Conservation (phyloP, 2,888 invertebrate genomes). For the Callyntrura sp. region DNA sequence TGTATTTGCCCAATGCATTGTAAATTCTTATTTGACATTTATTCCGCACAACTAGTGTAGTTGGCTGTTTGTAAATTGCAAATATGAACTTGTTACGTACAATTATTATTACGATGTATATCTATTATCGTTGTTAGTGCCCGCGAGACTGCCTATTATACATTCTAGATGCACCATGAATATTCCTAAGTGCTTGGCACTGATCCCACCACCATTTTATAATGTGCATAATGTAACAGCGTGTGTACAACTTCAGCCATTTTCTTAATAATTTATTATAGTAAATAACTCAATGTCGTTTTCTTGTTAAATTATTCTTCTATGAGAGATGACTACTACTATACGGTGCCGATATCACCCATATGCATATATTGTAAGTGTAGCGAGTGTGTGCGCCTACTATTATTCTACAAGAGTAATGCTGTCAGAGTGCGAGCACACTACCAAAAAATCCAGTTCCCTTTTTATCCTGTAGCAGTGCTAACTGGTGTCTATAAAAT, state of each 20-base stretch:
- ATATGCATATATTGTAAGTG: no score
- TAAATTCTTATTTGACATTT: constrained; percentile 71
- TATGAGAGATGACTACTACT: not conserved
- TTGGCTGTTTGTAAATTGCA: not conserved
- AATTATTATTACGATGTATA: not conserved
- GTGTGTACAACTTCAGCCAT: constrained; percentile 36
- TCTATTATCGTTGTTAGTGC: constrained; percentile 25
- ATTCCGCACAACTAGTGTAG: constrained; percentile 27
- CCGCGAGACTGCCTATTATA: constrained; percentile 11
- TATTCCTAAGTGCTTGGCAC: constrained; percentile 27
- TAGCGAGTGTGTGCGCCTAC: not conserved
- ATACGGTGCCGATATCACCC: not conserved
- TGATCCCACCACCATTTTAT: constrained; percentile 28
- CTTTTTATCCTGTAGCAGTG: constrained; percentile 33
- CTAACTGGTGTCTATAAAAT: constrained; percentile 43
- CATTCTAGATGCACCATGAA: not conserved
- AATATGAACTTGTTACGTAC: constrained; percentile 2
- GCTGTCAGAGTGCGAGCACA: not conserved
- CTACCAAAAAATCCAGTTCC: constrained; percentile 48
- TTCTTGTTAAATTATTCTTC: constrained; percentile 27
- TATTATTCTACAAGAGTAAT: no score
- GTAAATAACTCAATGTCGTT: constrained; percentile 72
- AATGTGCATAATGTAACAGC: constrained; percentile 1
- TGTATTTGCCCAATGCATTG: constrained; percentile 66
- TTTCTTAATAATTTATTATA: constrained; percentile 72